Percentiles rank a stretch among this genome's conserved stretches.
phyloP scores from a whole-genome alignment of 2,888 invertebrate genomes.

The Arctia plantaginis region DNA sequence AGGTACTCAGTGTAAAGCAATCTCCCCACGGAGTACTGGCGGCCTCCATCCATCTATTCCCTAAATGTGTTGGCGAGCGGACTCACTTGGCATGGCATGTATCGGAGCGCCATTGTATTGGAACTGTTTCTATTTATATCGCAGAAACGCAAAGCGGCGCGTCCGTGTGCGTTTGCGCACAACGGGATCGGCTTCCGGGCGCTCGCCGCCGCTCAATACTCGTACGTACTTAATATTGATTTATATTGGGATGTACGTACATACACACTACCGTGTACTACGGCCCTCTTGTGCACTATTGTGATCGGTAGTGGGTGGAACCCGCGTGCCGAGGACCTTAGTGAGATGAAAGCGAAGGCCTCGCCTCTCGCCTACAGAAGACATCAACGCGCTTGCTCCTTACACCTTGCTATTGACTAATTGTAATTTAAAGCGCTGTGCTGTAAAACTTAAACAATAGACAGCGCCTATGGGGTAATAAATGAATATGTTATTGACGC shows the following conservation, averaged over 20 bases:
- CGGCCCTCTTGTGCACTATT: neutral
- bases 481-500: neutral
- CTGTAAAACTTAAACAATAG: neutral
- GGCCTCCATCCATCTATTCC: neutral
- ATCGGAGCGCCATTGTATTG: neutral
- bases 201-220: neutral
- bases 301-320: neutral
- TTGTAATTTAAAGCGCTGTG: neutral
- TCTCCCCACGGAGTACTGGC: neutral
- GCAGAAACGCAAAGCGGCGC: neutral
- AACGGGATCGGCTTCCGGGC: neutral
- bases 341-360: neutral
- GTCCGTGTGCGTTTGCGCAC: neutral
- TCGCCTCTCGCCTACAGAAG: slow-evolving; percentile 18
- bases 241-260: neutral
- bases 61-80: neutral
- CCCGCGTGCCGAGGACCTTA: neutral
- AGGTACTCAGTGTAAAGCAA: neutral
- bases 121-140: neutral
- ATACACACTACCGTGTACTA: neutral
- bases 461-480: neutral
- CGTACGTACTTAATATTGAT: neutral
- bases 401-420: neutral
- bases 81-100: neutral
- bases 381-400: slow-evolving; percentile 32